Conservation (phyloP, 2,888 invertebrate species). For the Mactromeris polynyma region DNA sequence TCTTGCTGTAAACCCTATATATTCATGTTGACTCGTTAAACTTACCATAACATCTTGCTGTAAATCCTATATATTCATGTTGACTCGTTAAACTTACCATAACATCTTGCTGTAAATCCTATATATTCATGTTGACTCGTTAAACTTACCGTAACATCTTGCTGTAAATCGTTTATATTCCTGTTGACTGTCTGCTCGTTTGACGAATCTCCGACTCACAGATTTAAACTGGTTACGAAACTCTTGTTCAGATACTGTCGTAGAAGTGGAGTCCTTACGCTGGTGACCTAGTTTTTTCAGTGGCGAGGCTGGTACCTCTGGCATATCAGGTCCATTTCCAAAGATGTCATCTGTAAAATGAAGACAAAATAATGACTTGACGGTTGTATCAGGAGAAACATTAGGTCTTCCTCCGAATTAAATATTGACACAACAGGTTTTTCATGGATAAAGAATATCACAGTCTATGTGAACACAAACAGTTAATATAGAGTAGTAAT, state of each 20-base stretch:
- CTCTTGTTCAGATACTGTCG: conserved; percentile 80
- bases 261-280: conserved; percentile 78
- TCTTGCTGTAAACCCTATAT: too few species aligned
- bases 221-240: conserved; percentile 77
- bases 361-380: not conserved
- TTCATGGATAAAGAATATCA: too few species aligned
- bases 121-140: too few species aligned
- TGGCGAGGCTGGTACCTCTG: not conserved
- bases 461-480: too few species aligned
- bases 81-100: too few species aligned
- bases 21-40: too few species aligned
- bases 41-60: too few species aligned
- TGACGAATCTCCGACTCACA: conserved; percentile 77
- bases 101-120: too few species aligned
- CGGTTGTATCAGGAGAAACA: not conserved
- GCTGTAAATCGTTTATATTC: conserved; percentile 81
- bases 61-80: too few species aligned
- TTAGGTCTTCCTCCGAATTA: too few species aligned
- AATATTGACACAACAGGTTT: too few species aligned
- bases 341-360: conserved; percentile 55
- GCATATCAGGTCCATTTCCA: conserved; percentile 24
- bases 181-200: conserved; percentile 81
- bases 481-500: too few species aligned
- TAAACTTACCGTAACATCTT: conserved; percentile 76
- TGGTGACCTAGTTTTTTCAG: conserved; percentile 62